A percentile compares a stretch with the other conserved stretches of the same genome.
Conservation (phyloP, 2,113 vertebrate species). For the Mus spicilegus region DNA sequence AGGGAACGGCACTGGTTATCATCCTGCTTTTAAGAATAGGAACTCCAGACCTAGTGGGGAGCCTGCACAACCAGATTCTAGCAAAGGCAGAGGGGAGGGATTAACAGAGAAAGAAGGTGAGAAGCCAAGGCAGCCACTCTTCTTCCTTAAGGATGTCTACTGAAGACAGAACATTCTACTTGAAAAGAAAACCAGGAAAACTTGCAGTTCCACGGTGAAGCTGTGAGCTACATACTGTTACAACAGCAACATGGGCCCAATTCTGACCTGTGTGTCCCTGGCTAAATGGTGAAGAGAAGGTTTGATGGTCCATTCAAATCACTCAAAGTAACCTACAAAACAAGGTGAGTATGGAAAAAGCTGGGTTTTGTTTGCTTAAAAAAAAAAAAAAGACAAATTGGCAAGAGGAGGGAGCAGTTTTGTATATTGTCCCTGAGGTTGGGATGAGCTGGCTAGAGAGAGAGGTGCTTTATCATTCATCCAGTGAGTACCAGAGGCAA, state of each 20-base stretch:
- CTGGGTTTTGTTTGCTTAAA: neutral
- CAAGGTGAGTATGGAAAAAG: neutral
- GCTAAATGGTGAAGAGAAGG: neutral
- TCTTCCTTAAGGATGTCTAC: conserved; percentile 35
- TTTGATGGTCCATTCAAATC: neutral
- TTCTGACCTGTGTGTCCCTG: neutral
- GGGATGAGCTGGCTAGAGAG: neutral
- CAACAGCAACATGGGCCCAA: neutral
- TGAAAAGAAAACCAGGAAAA: neutral
- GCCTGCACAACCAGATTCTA: neutral
- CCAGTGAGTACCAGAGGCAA: neutral
- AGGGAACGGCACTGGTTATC: neutral
- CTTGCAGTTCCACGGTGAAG: neutral
- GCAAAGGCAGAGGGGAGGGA: neutral
- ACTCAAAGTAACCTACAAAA: conserved; percentile 53
- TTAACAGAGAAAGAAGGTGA: neutral
- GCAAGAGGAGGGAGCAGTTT: neutral
- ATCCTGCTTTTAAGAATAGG: neutral
- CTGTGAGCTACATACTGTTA: neutral
- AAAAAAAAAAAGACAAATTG: neutral
- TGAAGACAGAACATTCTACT: conserved; percentile 7
- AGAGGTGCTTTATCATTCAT: neutral
- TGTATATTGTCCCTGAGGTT: neutral
- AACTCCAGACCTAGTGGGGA: neutral
- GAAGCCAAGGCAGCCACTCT: conserved; percentile 30